Evolutionary conservation across 2,888 invertebrate genomes (phyloP), one percentile per base, ranked within the genome.

Genomic region (Conistra vaccinii): DNA sequence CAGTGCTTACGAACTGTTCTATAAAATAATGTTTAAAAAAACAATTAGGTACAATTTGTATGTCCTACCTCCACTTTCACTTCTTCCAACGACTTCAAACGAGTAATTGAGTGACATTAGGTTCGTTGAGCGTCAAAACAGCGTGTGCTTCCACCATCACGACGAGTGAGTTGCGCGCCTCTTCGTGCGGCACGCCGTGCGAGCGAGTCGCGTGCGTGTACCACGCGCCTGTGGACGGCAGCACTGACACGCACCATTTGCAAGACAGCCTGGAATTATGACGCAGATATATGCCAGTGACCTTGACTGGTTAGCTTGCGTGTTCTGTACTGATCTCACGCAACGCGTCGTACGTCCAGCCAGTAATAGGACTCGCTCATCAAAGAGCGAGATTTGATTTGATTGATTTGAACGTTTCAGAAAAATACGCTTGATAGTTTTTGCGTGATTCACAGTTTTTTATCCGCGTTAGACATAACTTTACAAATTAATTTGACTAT

Each of bases 91-190:
- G 32, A 7, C 45, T 26, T 83, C 57, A 88, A 23, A 84, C 94
- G n/a, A 96, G 84, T 42, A 96, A 81, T 82, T 95, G 95, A 0
- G 96, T 93, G 9, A 95, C 96, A 69, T 95, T 96, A 9, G 96
- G 96, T 69, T 96, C 96, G 78, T 92, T 93, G 32, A 96, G 88
- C 0, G 96, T 96, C 2, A 97, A 92, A 1, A 97, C 97, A 39
- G 97, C 97, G 73, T 97, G 97, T 0, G 97, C 97, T 82, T 97
- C 97, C 58, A 97, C 97, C 93, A 97, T 96, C 23, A 97, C 97
- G 51, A 97, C 96, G 4, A 97, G 94, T 0, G 97, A 97, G 88
- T 97, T 97, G 60, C 97, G 94, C 0, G 97, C 97, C 78, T 97
- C 97, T 74, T 95, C 96, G 76, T 96, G 96, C 0, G 97, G 95